phyloP scores from a whole-genome alignment of 2,888 invertebrate genomes.

The Apodemia zela region DNA sequence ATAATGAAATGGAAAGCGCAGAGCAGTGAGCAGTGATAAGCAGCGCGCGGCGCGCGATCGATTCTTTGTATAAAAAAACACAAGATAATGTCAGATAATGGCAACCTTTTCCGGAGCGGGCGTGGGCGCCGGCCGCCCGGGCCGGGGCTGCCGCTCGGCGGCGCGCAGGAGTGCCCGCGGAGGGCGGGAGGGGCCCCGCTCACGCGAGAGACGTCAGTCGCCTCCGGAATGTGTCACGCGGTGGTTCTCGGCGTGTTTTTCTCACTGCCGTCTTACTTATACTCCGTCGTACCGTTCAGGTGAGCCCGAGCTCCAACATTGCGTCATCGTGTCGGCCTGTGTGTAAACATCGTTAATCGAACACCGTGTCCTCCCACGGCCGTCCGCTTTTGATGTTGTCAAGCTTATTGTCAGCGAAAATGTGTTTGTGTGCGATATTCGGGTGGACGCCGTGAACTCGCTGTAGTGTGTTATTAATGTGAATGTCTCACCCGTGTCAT shows the following conservation, averaged over 20 bases:
- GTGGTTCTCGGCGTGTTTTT: constrained; percentile 69
- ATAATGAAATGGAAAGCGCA: constrained; percentile 4
- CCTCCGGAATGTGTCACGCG: constrained; percentile 64
- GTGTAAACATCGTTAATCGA: constrained; percentile 11
- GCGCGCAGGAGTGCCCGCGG: constrained; percentile 8
- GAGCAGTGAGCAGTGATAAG: neutral
- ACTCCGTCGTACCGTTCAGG: constrained; percentile 71
- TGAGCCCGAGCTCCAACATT: constrained; percentile 42
- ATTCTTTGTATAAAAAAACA: constrained; percentile 1
- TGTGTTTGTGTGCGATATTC: constrained; percentile 9
- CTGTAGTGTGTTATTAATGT: neutral
- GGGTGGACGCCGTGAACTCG: constrained; percentile 1
- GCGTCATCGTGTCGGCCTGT: constrained; percentile 15
- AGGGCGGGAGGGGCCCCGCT: neutral
- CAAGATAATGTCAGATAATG: constrained; percentile 17
- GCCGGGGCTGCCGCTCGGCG: neutral
- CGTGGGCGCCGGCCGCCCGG: constrained; percentile 14
- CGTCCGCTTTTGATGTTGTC: constrained; percentile 21
- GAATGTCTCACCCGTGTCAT: constrained; percentile 2
- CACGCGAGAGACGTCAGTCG: constrained; percentile 33
- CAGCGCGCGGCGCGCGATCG: neutral
- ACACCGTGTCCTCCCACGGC: constrained; percentile 16
- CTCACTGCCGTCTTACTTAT: constrained; percentile 67
- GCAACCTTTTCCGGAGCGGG: constrained; percentile 13
- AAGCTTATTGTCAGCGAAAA: constrained; percentile 11